Conservation (phyloP, 2,888 invertebrate genomes). For the Microdon myrmicae region DNA sequence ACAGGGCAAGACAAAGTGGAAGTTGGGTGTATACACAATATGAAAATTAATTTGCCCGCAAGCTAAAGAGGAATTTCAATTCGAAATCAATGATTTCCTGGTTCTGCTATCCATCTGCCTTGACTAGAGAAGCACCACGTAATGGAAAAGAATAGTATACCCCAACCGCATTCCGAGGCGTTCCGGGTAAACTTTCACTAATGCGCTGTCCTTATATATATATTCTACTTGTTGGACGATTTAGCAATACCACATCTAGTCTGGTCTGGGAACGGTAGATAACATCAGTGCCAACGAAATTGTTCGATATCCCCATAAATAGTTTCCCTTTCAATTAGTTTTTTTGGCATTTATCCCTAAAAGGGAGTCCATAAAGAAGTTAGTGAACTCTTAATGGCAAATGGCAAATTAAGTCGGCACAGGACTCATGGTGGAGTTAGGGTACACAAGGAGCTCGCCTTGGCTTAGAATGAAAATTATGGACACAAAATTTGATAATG, state of each 20-base stretch:
- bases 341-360: conserved; percentile 18
- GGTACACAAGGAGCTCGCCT: conserved; percentile 33
- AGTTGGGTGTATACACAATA: conserved; percentile 31
- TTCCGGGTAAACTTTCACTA: conserved; percentile 36
- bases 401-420: conserved; percentile 12
- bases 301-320: conserved; percentile 32
- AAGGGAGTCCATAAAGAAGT: conserved; percentile 8
- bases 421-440: too few species aligned
- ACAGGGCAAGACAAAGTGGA: neutral
- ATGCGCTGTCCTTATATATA: too few species aligned
- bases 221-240: conserved; percentile 40
- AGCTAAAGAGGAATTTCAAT: conserved; percentile 47
- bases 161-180: too few species aligned
- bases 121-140: conserved; percentile 41
- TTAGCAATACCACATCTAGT: too few species aligned
- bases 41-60: conserved; percentile 46
- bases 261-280: too few species aligned
- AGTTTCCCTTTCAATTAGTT: conserved; percentile 47
- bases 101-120: conserved; percentile 7
- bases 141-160: conserved; percentile 18
- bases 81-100: conserved; percentile 49
- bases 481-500: conserved; percentile 30
- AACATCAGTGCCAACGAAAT: conserved; percentile 11
- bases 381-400: conserved; percentile 41
- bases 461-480: conserved; percentile 3